phyloP scores from a whole-genome alignment of 2,797 vertebrate genomes.

The Melanotaenia pygmaea region DNA sequence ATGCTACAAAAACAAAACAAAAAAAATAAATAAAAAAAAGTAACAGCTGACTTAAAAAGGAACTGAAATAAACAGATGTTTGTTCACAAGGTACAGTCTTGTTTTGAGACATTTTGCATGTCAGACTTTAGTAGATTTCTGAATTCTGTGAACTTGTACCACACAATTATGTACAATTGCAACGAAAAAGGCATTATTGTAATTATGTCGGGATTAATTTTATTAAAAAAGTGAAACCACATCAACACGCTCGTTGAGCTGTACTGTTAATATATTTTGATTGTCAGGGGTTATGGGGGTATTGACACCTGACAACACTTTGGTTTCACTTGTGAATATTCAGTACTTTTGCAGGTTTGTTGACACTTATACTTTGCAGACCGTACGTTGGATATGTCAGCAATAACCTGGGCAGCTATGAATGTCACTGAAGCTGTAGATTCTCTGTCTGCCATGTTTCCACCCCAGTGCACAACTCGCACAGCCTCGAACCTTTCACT shows the following conservation, averaged over 20 bases:
- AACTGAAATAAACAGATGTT: slow-evolving; percentile 93
- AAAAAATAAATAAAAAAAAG: slow-evolving; percentile 45
- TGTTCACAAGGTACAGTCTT: slow-evolving; percentile 97
- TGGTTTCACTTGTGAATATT: slow-evolving; percentile 95
- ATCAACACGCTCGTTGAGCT: slow-evolving; percentile 93
- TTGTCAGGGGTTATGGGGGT: slow-evolving; percentile 81
- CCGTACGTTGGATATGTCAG: slow-evolving; percentile 92
- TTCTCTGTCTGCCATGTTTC: slow-evolving; percentile 78
- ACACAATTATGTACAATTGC: slow-evolving; percentile 95
- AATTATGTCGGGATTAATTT: slow-evolving; percentile 98
- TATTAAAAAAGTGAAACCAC: slow-evolving; percentile 89
- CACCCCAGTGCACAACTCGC: slow-evolving; percentile 64
- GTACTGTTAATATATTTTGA: slow-evolving; percentile 99
- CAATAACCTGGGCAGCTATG: slow-evolving; percentile 99
- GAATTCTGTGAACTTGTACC: slow-evolving; percentile 93
- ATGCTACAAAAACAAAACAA: slow-evolving; percentile 68
- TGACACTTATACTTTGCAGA: slow-evolving; percentile 98
- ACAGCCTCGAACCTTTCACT: slow-evolving; percentile 49
- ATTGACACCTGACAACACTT: slow-evolving; percentile 91
- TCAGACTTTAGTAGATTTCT: slow-evolving; percentile 94
- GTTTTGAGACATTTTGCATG: slow-evolving; percentile 99
- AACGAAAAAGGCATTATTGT: slow-evolving; percentile 97
- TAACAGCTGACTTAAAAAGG: slow-evolving; percentile 83
- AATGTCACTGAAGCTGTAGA: slow-evolving; percentile 99
- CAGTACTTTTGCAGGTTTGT: slow-evolving; percentile 93